Percentiles rank a stretch among this genome's conserved stretches.
Conservation (phyloP, 2,888 invertebrate species). For the Dryobotodes eremita region DNA sequence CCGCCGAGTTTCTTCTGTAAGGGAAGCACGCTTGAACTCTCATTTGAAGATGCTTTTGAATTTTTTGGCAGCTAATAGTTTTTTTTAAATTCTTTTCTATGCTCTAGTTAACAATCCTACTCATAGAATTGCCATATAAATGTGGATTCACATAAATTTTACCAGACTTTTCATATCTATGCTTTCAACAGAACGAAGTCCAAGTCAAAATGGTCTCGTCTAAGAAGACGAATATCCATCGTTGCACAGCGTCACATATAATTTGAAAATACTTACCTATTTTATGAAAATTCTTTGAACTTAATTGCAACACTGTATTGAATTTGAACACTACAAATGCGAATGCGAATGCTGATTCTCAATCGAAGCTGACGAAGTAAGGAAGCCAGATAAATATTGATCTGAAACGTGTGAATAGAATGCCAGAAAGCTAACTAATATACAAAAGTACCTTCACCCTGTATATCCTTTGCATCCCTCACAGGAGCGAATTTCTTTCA, state of each 20-base stretch:
- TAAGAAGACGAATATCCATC: neutral
- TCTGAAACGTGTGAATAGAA: constrained; percentile 43
- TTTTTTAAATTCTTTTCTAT: neutral
- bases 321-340: constrained; percentile 8
- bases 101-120: neutral
- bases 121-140: neutral
- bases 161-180: neutral
- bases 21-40: neutral
- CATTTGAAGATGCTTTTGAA: neutral
- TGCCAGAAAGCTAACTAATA: constrained; percentile 27
- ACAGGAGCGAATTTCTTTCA: constrained; percentile 42
- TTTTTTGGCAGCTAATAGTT: neutral
- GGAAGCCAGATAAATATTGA: constrained; percentile 41
- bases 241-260: neutral
- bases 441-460: constrained; percentile 47
- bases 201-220: neutral
- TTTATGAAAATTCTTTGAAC: neutral
- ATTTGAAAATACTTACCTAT: neutral
- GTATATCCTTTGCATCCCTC: constrained; percentile 44
- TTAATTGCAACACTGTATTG: neutral
- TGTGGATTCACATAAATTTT: neutral
- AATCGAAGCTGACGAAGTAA: constrained; percentile 7
- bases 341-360: constrained; percentile 2
- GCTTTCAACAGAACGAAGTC: neutral
- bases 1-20: constrained; percentile 23